A percentile compares a stretch with the other conserved stretches of the same genome.
These are phyloP conservation scores for Cryptus armator DNA, from an alignment of 2,888 invertebrate species.

Conservation along the genomic window DNA sequence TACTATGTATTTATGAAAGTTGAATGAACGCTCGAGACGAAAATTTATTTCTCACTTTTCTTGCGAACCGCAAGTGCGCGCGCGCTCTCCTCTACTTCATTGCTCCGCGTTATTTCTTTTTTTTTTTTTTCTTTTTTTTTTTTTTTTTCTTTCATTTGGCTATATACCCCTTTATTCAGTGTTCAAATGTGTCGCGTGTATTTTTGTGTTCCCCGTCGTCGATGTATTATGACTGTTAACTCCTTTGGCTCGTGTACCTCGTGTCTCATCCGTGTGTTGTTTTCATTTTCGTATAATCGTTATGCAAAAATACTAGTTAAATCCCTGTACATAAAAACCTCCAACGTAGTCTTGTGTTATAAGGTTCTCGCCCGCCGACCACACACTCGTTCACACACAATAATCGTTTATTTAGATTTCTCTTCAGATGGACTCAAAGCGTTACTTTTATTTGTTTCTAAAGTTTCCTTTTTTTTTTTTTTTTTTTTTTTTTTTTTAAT, in stretches of 20 bases:
- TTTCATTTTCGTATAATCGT: conserved; percentile 70
- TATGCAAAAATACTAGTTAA: conserved; percentile 84
- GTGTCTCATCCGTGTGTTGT: conserved; percentile 45
- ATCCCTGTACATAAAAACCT: conserved; percentile 83
- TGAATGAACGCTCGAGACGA: conserved; percentile 74
- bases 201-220: neutral
- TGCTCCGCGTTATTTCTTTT: neutral
- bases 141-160: conserved; percentile 52
- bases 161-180: conserved; percentile 55
- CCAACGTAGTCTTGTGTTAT: conserved; percentile 71
- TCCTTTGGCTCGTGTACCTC: conserved; percentile 23
- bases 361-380: conserved; percentile 51
- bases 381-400: conserved; percentile 19
- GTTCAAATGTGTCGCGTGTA: conserved; percentile 34
- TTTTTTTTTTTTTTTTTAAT: conserved; percentile 77
- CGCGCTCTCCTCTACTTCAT: conserved; percentile 31
- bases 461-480: conserved; percentile 70
- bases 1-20: conserved; percentile 77
- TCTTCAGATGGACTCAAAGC: conserved; percentile 59
- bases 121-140: conserved; percentile 33
- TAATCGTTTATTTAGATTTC: conserved; percentile 37
- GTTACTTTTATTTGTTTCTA: conserved; percentile 61
- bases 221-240: conserved; percentile 9
- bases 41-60: conserved; percentile 64
- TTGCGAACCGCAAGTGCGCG: conserved; percentile 10